Evolutionary conservation across 2,888 invertebrate species (phyloP).

Genomic region (Nymphalis polychloros): DNA sequence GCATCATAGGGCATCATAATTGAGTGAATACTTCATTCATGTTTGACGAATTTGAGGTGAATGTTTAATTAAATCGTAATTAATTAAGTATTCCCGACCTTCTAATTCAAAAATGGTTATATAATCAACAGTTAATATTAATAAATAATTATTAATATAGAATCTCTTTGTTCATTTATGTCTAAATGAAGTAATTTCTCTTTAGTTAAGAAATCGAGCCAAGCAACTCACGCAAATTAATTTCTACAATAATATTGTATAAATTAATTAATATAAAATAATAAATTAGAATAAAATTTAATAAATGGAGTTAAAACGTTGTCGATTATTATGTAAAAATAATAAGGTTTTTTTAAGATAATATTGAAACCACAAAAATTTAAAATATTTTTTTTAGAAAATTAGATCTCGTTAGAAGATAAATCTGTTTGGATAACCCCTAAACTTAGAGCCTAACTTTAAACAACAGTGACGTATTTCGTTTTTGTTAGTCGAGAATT

Average conservation of each 20-base stretch:
- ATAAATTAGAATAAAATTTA: too few relatives aligned
- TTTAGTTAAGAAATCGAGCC: neutral
- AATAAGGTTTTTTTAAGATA: too few relatives aligned
- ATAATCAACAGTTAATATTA: neutral
- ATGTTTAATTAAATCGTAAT: neutral
- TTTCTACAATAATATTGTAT: neutral
- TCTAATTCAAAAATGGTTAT: neutral
- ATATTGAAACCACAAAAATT: too few relatives aligned
- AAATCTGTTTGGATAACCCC: neutral
- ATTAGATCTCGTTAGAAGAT: neutral
- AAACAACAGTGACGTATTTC: neutral
- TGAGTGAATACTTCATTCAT: too few relatives aligned
- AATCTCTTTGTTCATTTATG: neutral
- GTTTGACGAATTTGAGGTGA: neutral
- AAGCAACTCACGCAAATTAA: neutral
- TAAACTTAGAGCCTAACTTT: neutral
- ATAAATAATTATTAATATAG: constrained; percentile 6
- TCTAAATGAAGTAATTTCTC: neutral
- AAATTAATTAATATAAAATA: too few relatives aligned
- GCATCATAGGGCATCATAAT: too few relatives aligned
- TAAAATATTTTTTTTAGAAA: neutral
- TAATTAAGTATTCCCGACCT: neutral
- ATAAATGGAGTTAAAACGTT: too few relatives aligned
- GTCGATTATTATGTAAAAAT: too few relatives aligned
- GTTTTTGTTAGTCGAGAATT: neutral